Base-by-base conservation (phyloP, 2,113 vertebrate species). In the Bagarius yarrelli region DNA sequence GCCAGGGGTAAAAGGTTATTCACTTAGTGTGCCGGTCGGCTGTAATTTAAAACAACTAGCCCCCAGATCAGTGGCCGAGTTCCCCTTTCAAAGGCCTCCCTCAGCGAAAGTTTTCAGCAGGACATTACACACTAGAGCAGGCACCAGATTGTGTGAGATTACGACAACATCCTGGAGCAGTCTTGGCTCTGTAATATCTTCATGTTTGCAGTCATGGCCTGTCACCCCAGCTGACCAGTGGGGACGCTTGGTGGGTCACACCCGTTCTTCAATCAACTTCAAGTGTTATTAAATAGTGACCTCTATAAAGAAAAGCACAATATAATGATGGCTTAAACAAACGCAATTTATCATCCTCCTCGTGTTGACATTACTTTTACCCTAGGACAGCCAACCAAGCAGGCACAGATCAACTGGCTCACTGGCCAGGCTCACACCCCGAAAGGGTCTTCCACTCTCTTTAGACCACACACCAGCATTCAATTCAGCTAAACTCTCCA, bases 261-360 rank as follows among this genome's bases (percentile, higher is more conserved):
- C 82, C 59, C 81, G 84, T 87, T 91, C 92, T 91, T 94, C 93
- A 92, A 93, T 94, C 94, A 93, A 86, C 91, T 92, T 91, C 92
- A 93, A 93, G 91, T 94, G 91, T 93, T 94, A 94, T 87, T 94
- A 94, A 94, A 94, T 93, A 93, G 92, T 91, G 91, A 95, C 92
- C 91, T 91, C 94, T 91, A 93, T 93, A 95, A 95, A 94, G 86
- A 89, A 94, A 94, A 93, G 89, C 92, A 90, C 91, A 93, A 91
- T 92, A 93, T 95, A 95, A 95, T 94, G 94, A 94, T 92, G 92
- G 91, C 92, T 93, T 95, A 95, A 95, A 95, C 93, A 95, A 95
- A 95, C 90, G 90, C 93, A 93, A 95, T 96, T 94, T 93, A 95
- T 96, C 93, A 95, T 94, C 91, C 86, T 71, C 93, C 92, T 88